Percentiles rank a stretch among this genome's conserved stretches.
Evolutionary conservation across 2,888 invertebrate genomes (phyloP).

Genomic region (Polyommatus iphigenia): DNA sequence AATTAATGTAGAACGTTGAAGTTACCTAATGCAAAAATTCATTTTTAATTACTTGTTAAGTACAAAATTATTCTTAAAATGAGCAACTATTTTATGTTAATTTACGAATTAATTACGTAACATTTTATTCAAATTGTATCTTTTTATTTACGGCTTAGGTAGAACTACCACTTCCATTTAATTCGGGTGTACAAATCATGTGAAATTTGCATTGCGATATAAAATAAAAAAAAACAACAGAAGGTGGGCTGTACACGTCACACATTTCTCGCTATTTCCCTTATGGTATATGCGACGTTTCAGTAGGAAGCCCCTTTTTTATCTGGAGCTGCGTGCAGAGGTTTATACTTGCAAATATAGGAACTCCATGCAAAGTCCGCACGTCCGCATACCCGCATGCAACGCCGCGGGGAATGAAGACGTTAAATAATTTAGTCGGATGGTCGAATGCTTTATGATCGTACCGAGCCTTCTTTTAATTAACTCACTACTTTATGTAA

Average conservation of each 20-base stretch:
- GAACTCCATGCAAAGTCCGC: conserved; percentile 43
- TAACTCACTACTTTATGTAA: conserved; percentile 39
- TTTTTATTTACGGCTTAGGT: background rate
- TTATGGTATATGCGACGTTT: conserved; percentile 11
- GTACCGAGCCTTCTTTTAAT: conserved; percentile 51
- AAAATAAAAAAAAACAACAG: background rate
- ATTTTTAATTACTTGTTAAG: conserved; percentile 1
- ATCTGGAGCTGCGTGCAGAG: conserved; percentile 31
- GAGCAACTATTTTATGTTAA: conserved; percentile 9
- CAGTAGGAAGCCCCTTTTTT: conserved; percentile 29
- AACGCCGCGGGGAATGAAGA: conserved; percentile 76
- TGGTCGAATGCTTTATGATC: conserved; percentile 68
- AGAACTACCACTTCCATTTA: background rate
- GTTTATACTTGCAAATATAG: conserved; percentile 42
- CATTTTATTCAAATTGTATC: background rate
- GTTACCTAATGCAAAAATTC: background rate
- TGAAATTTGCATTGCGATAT: background rate
- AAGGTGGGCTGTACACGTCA: background rate
- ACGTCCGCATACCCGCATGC: conserved; percentile 72
- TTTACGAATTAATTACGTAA: background rate
- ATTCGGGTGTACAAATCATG: background rate
- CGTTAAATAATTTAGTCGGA: conserved; percentile 78
- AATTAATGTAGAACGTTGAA: background rate
- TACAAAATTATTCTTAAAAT: background rate
- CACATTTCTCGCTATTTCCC: background rate